Conservation (phyloP, 2,113 vertebrate genomes). For the Carassius auratus region DNA sequence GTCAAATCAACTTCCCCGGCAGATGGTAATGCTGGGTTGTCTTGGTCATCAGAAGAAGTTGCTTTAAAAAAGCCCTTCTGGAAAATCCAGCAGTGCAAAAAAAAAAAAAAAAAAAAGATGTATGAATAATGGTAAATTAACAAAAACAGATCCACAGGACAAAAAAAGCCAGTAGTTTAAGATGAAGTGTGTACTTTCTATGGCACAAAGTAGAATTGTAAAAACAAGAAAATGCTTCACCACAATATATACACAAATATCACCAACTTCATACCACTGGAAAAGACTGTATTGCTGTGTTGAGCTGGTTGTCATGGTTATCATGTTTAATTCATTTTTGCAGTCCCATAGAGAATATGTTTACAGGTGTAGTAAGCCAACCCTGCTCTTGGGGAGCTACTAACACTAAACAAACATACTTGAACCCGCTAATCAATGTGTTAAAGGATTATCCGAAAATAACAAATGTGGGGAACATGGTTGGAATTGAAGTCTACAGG, state of each 20-base stretch:
- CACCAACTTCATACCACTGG: background rate
- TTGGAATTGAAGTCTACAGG: too few relatives aligned
- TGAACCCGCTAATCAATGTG: background rate
- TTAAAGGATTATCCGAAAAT: background rate
- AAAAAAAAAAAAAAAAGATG: too few relatives aligned
- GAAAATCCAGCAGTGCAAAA: background rate
- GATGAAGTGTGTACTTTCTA: background rate
- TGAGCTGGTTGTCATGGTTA: background rate
- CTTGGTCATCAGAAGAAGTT: background rate
- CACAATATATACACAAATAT: too few relatives aligned
- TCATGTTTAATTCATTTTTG: background rate
- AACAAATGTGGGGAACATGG: too few relatives aligned
- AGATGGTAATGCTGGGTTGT: background rate
- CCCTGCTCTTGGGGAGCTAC: background rate
- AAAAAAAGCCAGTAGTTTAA: background rate
- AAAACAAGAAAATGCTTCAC: background rate
- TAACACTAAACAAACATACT: background rate
- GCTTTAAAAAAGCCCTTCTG: background rate
- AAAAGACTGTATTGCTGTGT: background rate
- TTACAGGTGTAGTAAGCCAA: background rate
- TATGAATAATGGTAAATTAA: background rate
- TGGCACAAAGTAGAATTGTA: background rate
- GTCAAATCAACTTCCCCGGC: background rate
- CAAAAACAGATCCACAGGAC: background rate
- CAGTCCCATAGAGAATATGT: background rate